Evolutionary conservation across 2,113 vertebrate genomes (phyloP), one percentile per base, ranked within the genome.

Genomic region (Macrotus californicus): DNA sequence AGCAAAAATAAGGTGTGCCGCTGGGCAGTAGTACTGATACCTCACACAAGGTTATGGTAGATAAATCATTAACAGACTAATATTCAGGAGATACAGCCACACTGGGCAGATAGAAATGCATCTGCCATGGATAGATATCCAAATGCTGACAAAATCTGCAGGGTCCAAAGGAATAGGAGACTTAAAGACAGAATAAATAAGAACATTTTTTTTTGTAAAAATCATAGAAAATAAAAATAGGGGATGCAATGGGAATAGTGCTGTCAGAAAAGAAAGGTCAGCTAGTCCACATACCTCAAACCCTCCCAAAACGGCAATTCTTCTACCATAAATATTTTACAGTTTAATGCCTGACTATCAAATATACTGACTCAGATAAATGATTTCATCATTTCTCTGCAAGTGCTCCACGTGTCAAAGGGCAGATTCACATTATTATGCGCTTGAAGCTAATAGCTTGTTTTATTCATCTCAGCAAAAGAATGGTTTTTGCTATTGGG

Each of bases 141-240:
- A 77, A 70, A 16, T 66, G 24, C 16, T 56, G 16, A 34, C 22
- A 52, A 54, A 29, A 2, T 89, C 15, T 43, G 13, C 7, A 69
- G 18, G 3, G 26, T 21, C 15, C 54, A 46, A 67, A 46, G 26
- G 21, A 26, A 89, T 18, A 64, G 0, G 2, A 34, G 12, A 79
- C 69, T 89, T 75, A 84, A 87, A 85, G 50, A 75, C 67, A 94
- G 10, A 69, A 84, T 79, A 87, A 52, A 79, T 84, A 95, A 48
- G 19, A 36, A 34, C 72, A 52, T 48, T 50, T 84, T 59, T 81
- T 64, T 36, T 61, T 87, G 2, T 9, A 87, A 54, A 95, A 48
- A 8, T 64, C 15, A 87, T 31, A 61, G 36, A 59, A 77, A 87
- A 84, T 36, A 80, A 80, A 92, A 94, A 52, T 7, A 75, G 21